A percentile compares a stretch with the other conserved stretches of the same genome.
Evolutionary conservation across 2,888 invertebrate genomes (phyloP).

Genomic region (Tipula unca): DNA sequence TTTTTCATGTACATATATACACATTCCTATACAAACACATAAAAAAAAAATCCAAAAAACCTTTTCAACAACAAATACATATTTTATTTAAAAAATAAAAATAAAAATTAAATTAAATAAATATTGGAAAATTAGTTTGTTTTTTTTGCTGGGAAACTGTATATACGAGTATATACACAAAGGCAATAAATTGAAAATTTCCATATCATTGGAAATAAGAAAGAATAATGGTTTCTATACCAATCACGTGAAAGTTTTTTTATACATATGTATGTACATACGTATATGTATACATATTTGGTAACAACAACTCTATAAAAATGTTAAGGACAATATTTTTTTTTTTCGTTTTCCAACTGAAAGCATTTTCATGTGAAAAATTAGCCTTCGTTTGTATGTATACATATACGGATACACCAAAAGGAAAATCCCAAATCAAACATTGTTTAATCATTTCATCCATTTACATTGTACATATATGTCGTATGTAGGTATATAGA

Average conservation of each 20-base stretch:
- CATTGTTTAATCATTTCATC: slow-evolving; percentile 14
- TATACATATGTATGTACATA: too few species aligned
- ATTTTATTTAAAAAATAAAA: not conserved
- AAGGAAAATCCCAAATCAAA: not conserved
- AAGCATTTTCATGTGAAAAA: not conserved
- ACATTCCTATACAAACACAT: not conserved
- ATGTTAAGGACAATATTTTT: not conserved
- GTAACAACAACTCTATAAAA: not conserved
- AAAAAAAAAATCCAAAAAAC: not conserved
- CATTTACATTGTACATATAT: not conserved
- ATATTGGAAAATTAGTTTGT: not conserved
- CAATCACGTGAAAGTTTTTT: not conserved
- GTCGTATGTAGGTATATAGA: not conserved
- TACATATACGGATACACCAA: too few species aligned
- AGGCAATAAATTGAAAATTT: not conserved
- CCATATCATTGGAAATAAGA: not conserved
- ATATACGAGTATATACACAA: not conserved
- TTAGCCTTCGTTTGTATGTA: not conserved
- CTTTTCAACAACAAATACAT: not conserved
- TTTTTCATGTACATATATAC: not conserved
- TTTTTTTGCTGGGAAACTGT: not conserved
- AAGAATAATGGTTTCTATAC: not conserved
- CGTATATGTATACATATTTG: not conserved
- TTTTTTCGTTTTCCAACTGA: not conserved
- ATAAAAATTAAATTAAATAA: not conserved